A percentile compares a stretch with the other conserved stretches of the same genome.
Evolutionary conservation across 2,888 invertebrate species (phyloP).

Genomic region (Zhengitettix transpicula): DNA sequence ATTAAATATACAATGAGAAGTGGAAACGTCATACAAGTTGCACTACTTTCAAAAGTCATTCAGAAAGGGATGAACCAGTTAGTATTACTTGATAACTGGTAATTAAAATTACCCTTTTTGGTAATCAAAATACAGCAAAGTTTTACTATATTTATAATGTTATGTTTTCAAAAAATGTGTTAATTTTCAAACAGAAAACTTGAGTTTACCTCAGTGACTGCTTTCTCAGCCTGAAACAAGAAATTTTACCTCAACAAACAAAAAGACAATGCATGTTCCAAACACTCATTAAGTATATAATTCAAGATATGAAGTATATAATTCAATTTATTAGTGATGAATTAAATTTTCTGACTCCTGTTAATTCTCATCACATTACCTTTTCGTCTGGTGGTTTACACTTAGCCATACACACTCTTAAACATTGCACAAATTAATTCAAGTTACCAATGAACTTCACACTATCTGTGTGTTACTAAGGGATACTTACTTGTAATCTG

Average conservation of each 20-base stretch:
- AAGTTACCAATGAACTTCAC: not conserved
- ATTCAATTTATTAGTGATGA: too few species aligned
- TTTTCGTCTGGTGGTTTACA: not conserved
- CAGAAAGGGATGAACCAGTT: too few species aligned
- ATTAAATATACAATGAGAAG: too few species aligned
- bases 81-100: too few species aligned
- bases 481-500: conserved; percentile 66
- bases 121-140: not conserved
- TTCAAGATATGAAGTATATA: too few species aligned
- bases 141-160: too few species aligned
- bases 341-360: too few species aligned
- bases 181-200: conserved; percentile 2
- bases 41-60: too few species aligned
- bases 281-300: conserved; percentile 1
- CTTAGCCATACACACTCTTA: not conserved
- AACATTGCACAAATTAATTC: not conserved
- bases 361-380: not conserved
- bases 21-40: too few species aligned
- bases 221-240: conserved; percentile 54
- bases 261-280: conserved; percentile 10
- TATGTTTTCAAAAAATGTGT: too few species aligned
- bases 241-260: conserved; percentile 25
- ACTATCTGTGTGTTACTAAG: not conserved
- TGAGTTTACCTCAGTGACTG: conserved; percentile 47
- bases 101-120: not conserved